Conservation (phyloP, 2,797 vertebrate genomes). For the Setipinna tenuifilis region DNA sequence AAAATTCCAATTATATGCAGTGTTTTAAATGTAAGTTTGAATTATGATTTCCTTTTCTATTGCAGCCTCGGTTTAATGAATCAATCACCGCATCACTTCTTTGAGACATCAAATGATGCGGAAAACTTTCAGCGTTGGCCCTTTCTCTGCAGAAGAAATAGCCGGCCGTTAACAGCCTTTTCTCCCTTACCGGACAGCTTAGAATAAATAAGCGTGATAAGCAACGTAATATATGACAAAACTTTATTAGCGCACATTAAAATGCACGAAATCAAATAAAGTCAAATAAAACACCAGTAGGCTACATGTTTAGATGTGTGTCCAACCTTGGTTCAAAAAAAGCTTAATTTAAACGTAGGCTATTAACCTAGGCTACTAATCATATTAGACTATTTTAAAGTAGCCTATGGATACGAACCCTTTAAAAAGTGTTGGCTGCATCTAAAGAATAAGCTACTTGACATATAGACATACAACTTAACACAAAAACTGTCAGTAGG, state of each 20-base stretch:
- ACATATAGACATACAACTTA: neutral
- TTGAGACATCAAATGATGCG: conserved; percentile 75
- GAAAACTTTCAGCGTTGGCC: conserved; percentile 68
- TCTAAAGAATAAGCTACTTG: neutral
- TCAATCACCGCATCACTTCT: conserved; percentile 77
- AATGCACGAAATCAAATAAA: neutral
- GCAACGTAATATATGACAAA: neutral
- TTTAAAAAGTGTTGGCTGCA: neutral
- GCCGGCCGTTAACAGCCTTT: conserved; percentile 41
- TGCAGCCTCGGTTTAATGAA: conserved; percentile 77
- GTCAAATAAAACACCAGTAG: neutral
- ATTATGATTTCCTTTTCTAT: conserved; percentile 80
- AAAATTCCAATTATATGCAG: conserved; percentile 85
- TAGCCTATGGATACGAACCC: neutral
- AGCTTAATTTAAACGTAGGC: neutral
- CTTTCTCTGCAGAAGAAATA: conserved; percentile 61
- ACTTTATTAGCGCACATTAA: neutral
- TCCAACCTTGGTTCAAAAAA: neutral
- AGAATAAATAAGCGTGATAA: neutral
- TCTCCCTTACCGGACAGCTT: conserved; percentile 44
- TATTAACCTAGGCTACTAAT: no score
- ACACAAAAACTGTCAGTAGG: neutral
- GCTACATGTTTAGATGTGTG: neutral
- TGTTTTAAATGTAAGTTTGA: conserved; percentile 81
- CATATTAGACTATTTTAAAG: no score